Evolutionary conservation across 2,797 vertebrate species (phyloP), one percentile per base, ranked within the genome.

Genomic region (Crypturellus tataupa): DNA sequence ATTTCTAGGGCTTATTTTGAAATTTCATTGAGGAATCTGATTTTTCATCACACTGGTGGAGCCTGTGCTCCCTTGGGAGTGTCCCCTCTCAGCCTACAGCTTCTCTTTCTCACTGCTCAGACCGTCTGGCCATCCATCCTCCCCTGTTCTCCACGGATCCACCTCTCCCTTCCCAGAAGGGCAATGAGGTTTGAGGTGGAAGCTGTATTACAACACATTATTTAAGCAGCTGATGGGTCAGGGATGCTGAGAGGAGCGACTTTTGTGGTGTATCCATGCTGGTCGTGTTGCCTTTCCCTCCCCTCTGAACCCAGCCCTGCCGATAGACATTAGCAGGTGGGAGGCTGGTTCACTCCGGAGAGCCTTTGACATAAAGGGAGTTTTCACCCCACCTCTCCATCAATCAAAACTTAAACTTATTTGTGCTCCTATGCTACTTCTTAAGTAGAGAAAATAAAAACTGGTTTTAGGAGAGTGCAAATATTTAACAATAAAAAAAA

Each of bases 401-500:
- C 95, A 93, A 83, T 96, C 94, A 94, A 88, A 95, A 94, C 91
- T 95, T 94, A 70, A 93, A 91, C 96, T 96, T 97, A 90, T 88
- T 96, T 95, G 91, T 94, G 87, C 93, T 94, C 94, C 84, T 93
- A 59, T 0, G 21, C 94, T 93, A 95, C 78, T 96, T 97, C 95
- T 95, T 96, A 95, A 90, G 87, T 88, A 97, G 95, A 83, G 94
- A 96, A 96, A 97, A 96, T 95, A 96, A 94, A 96, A 96, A 87
- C 92, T 86, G 89, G 89, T 94, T 94, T 95, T 94, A 95, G 88
- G 87, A 96, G 95, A 96, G 93, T 94, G 95, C 95, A 97, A 97
- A 97, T 96, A 97, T 97, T 97, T 97, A 96, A 97, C 95, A 97
- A 97, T 97, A 96, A 97, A 97, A 97, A 97, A 97, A 94, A 96